Percentiles rank a stretch among this genome's conserved stretches.
phyloP scores from a whole-genome alignment of 2,888 invertebrate species.

The Altica lythri region DNA sequence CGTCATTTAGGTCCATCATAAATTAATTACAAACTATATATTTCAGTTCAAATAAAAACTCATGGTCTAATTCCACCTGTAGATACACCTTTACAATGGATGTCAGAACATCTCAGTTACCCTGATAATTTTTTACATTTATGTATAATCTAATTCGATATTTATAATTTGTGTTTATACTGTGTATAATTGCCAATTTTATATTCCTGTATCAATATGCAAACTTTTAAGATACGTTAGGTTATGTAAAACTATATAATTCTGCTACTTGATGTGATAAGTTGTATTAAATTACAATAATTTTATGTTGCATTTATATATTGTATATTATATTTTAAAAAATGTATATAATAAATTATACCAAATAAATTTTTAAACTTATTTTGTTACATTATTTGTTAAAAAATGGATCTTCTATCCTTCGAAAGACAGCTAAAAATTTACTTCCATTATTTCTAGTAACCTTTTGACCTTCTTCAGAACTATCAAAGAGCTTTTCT shows the following conservation, averaged over 20 bases:
- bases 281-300: no score
- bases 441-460: constrained; percentile 93
- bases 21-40: no score
- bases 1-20: no score
- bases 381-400: no score
- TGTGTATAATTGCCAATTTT: constrained; percentile 10
- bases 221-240: no score
- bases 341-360: no score
- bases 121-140: constrained; percentile 98
- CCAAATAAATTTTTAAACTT: no score
- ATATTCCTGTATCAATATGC: no score
- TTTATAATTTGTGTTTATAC: constrained; percentile 1
- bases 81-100: constrained; percentile 94
- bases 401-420: constrained; percentile 63
- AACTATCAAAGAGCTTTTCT: constrained; percentile 87
- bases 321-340: no score
- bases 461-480: constrained; percentile 98
- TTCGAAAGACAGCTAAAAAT: constrained; percentile 86
- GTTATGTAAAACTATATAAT: no score
- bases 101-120: constrained; percentile 96
- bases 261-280: no score
- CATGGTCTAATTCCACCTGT: constrained; percentile 88
- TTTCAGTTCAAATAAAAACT: constrained; percentile 76
- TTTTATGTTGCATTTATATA: no score
- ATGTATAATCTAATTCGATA: constrained; percentile 56